phyloP scores from a whole-genome alignment of 1,140 invertebrate species.

The Whitmania pigra region DNA sequence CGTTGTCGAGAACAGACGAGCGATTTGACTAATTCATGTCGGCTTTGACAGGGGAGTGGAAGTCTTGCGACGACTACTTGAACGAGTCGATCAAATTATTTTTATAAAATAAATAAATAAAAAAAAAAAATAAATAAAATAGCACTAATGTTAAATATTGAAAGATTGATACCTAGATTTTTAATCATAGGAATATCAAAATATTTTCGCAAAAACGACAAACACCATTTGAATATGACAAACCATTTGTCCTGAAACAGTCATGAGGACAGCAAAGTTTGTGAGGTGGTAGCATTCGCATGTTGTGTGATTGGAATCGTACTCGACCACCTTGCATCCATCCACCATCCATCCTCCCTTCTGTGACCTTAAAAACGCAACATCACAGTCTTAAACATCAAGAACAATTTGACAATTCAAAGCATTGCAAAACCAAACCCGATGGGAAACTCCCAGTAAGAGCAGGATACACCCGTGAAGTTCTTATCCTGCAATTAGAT shows the following conservation, averaged over 20 bases:
- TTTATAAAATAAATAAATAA: too few relatives aligned
- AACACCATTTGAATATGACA: too few relatives aligned
- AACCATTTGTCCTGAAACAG: neutral
- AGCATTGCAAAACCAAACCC: neutral
- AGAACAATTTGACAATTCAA: neutral
- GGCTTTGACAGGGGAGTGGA: too few relatives aligned
- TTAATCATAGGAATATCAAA: too few relatives aligned
- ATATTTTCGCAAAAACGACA: neutral
- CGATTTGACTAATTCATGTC: too few relatives aligned
- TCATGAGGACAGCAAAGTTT: constrained; percentile 74
- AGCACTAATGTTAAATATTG: too few relatives aligned
- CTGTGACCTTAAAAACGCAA: constrained; percentile 34
- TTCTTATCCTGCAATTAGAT: constrained; percentile 20
- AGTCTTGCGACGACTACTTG: too few relatives aligned
- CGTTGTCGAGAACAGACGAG: too few relatives aligned
- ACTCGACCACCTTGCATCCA: constrained; percentile 30
- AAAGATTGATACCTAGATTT: too few relatives aligned
- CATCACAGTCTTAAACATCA: neutral
- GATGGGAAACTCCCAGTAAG: constrained; percentile 20
- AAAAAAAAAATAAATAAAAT: too few relatives aligned
- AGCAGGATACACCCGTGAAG: constrained; percentile 17
- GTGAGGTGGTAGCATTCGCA: constrained; percentile 85
- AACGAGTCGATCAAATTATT: too few relatives aligned
- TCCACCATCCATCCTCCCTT: constrained; percentile 41
- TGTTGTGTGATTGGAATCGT: constrained; percentile 54